These are phyloP conservation scores for Coreoperca whiteheadi DNA, from an alignment of 2,113 vertebrate genomes.

Conservation along the genomic window DNA sequence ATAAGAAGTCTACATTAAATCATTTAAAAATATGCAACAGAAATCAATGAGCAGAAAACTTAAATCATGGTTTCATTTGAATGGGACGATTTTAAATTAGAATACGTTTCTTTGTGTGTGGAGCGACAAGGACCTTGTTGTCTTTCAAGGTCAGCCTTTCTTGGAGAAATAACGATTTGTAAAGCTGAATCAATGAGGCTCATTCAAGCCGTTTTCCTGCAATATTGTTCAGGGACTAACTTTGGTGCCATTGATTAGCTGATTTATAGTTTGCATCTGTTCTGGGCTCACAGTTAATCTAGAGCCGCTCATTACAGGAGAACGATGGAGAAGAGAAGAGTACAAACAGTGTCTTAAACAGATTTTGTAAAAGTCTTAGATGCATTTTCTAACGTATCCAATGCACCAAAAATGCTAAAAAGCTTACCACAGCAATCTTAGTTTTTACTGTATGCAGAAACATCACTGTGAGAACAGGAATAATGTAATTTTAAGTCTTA, in stretches of 20 bases:
- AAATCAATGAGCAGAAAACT: constrained; percentile 43
- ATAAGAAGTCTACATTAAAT: constrained; percentile 22
- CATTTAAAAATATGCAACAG: constrained; percentile 21
- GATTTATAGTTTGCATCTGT: constrained; percentile 73
- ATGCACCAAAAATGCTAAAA: background rate
- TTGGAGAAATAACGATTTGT: constrained; percentile 68
- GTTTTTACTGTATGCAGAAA: constrained; percentile 2
- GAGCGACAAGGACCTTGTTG: constrained; percentile 37
- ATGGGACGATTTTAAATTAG: constrained; percentile 3
- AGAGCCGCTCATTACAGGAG: constrained; percentile 37
- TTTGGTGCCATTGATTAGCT: constrained; percentile 76
- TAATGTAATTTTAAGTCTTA: background rate
- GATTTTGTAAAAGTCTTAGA: background rate
- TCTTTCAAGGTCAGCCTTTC: constrained; percentile 71
- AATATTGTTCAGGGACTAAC: constrained; percentile 77
- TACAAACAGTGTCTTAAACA: background rate
- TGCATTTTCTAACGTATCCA: background rate
- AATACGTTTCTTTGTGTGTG: constrained; percentile 8
- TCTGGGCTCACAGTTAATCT: constrained; percentile 44
- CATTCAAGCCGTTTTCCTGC: constrained; percentile 74
- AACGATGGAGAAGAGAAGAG: background rate
- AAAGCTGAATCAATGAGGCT: constrained; percentile 76
- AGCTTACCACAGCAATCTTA: background rate
- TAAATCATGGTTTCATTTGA: constrained; percentile 3
- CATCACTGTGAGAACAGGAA: background rate